Conservation (phyloP, 2,113 vertebrate genomes). For the Sturnus vulgaris region DNA sequence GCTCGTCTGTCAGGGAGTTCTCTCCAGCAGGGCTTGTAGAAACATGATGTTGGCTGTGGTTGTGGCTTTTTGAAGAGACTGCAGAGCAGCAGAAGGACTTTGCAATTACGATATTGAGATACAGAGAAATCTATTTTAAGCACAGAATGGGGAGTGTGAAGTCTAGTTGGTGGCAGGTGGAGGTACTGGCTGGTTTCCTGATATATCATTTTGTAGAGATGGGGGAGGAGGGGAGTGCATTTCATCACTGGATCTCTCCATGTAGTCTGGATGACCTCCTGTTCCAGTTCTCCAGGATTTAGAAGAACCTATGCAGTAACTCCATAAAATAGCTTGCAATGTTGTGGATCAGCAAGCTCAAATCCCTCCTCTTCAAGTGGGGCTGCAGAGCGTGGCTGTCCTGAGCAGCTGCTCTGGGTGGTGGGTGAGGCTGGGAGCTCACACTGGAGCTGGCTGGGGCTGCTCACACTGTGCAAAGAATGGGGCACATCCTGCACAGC, state of each 20-base stretch:
- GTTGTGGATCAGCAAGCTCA: background rate
- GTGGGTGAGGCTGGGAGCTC: background rate
- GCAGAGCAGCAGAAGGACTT: background rate
- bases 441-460: background rate
- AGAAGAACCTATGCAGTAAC: background rate
- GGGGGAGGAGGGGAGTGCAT: background rate
- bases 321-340: background rate
- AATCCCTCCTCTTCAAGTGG: background rate
- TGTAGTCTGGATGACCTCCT: background rate
- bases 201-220: background rate
- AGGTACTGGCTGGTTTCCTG: background rate
- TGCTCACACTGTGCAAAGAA: rapidly evolving
- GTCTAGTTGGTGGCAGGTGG: background rate
- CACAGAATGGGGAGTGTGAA: background rate
- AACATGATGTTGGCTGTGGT: background rate
- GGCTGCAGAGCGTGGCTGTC: background rate
- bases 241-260: background rate
- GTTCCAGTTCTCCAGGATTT: background rate
- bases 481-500: background rate
- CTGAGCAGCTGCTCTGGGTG: background rate
- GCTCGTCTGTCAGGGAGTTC: background rate
- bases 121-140: background rate
- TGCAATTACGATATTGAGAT: background rate
- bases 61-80: background rate
- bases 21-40: background rate